Evolutionary conservation across 1,140 invertebrate species (phyloP).

Genomic region (Apis florea): DNA sequence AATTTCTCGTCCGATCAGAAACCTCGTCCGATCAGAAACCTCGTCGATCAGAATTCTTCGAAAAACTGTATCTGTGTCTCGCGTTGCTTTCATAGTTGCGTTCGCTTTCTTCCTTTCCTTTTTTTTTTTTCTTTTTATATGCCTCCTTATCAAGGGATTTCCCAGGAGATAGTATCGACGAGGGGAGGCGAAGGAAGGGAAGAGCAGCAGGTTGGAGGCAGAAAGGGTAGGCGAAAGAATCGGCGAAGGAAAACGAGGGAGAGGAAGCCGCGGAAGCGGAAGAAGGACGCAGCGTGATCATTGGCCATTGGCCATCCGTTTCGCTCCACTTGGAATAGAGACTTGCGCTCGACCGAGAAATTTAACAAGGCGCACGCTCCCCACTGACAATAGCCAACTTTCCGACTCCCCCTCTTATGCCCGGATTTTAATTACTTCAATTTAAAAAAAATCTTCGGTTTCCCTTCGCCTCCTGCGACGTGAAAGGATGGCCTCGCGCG

Average conservation of each 20-base stretch:
- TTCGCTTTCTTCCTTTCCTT: no score
- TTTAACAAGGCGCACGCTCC: constrained; percentile 70
- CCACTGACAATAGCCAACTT: constrained; percentile 62
- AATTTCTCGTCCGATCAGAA: neutral
- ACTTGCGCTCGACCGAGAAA: constrained; percentile 68
- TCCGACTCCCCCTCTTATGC: constrained; percentile 36
- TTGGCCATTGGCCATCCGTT: constrained; percentile 67
- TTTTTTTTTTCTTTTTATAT: neutral
- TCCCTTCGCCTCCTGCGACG: no score
- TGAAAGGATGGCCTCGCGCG: neutral
- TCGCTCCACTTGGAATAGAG: constrained; percentile 67
- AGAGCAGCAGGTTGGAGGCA: constrained; percentile 11
- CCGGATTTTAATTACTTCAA: constrained; percentile 69
- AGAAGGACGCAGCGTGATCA: constrained; percentile 49
- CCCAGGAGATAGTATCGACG: constrained; percentile 35
- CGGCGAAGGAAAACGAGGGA: constrained; percentile 6
- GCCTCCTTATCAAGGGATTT: constrained; percentile 44
- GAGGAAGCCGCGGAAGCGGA: constrained; percentile 15
- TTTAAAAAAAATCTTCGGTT: constrained; percentile 48
- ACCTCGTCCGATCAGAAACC: no score
- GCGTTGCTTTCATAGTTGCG: neutral
- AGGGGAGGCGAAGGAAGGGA: neutral
- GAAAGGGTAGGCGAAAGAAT: constrained; percentile 50
- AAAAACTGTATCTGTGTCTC: constrained; percentile 2
- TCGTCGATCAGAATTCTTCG: neutral